Percentiles rank a stretch among this genome's conserved stretches.
These are phyloP conservation scores for Boleophthalmus pectinirostris DNA, from an alignment of 2,113 vertebrate genomes.

Conservation along the genomic window DNA sequence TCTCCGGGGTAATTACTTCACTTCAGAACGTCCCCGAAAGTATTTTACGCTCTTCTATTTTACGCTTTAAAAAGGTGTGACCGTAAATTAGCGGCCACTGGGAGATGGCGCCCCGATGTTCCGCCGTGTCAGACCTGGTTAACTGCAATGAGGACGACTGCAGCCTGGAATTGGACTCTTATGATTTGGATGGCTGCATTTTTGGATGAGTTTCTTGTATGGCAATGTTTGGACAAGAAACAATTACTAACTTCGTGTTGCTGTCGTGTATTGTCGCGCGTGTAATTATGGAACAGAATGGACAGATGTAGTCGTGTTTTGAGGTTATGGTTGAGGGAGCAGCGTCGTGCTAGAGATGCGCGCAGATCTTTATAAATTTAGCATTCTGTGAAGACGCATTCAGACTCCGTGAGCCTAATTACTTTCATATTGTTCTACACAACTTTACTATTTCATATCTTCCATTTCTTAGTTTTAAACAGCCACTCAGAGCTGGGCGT, in stretches of 20 bases:
- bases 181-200: slow-evolving; percentile 10
- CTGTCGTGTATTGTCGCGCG: background rate
- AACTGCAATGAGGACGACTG: slow-evolving; percentile 22
- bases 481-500: too few relatives aligned
- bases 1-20: slow-evolving; percentile 44
- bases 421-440: background rate
- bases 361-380: background rate
- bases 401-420: background rate
- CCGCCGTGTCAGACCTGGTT: slow-evolving; percentile 58
- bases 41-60: slow-evolving; percentile 32
- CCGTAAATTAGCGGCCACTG: slow-evolving; percentile 47
- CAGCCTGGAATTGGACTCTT: slow-evolving; percentile 17
- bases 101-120: slow-evolving; percentile 24
- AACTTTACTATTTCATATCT: too few relatives aligned
- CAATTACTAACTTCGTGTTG: slow-evolving; percentile 25
- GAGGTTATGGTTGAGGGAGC: background rate
- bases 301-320: background rate
- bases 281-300: background rate
- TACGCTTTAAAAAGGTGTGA: slow-evolving; percentile 56
- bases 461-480: too few relatives aligned
- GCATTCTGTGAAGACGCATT: background rate
- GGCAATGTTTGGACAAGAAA: slow-evolving; percentile 10
- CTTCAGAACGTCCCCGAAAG: slow-evolving; percentile 9
- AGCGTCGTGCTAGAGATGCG: background rate
- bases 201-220: slow-evolving; percentile 1